Percentiles rank a stretch among this genome's conserved stretches.
phyloP scores from a whole-genome alignment of 1,140 invertebrate genomes.

The Eriosoma lanigerum region DNA sequence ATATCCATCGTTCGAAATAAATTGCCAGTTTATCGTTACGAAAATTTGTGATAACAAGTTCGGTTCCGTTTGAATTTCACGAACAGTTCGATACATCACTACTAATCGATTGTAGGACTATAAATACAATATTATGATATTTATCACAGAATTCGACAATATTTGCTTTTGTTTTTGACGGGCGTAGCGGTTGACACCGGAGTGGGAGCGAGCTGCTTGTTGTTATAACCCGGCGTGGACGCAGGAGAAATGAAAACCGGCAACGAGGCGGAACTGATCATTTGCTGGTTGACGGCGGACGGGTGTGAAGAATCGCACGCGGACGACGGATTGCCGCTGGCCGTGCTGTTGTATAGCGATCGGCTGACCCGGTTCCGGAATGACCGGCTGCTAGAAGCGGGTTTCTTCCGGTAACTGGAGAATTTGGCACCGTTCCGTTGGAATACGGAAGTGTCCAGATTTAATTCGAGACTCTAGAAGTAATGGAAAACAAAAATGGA shows the following conservation, averaged over 20 bases:
- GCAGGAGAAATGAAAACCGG: conserved; percentile 12
- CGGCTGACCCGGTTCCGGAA: conserved; percentile 54
- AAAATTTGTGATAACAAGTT: no score
- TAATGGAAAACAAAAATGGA: no score
- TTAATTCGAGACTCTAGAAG: conserved; percentile 16
- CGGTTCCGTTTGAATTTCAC: no score
- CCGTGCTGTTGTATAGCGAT: conserved; percentile 54
- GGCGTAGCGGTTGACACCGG: conserved; percentile 10
- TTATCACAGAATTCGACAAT: conserved; percentile 47
- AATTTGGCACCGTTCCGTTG: conserved; percentile 53
- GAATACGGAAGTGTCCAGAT: neutral
- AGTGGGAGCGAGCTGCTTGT: neutral
- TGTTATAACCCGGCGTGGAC: conserved; percentile 2
- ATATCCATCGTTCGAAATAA: no score
- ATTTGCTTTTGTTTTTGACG: conserved; percentile 44
- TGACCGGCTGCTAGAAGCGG: conserved; percentile 53
- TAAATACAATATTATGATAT: no score
- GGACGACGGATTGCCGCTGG: neutral
- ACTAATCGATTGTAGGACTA: no score
- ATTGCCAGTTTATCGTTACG: no score
- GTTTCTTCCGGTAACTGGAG: conserved; percentile 54
- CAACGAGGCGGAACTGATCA: conserved; percentile 38
- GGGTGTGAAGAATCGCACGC: neutral
- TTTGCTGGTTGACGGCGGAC: neutral
- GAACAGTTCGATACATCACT: no score